These are phyloP conservation scores for Oncorhynchus mykiss DNA, from an alignment of 2,113 vertebrate species.

Conservation along the genomic window DNA sequence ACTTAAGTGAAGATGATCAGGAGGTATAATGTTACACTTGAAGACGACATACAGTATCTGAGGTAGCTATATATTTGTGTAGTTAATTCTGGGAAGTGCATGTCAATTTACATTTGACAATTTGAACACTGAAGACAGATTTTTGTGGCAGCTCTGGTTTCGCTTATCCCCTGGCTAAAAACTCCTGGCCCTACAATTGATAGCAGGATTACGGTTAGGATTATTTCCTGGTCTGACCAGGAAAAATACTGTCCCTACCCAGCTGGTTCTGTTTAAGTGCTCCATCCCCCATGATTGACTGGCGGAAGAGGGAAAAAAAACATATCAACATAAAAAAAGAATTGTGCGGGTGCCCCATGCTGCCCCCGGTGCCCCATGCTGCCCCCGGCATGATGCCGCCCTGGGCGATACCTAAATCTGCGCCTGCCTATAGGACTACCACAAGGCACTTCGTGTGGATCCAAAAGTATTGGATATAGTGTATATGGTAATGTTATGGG, in stretches of 20 bases:
- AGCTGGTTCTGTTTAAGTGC: background rate
- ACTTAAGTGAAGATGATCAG: background rate
- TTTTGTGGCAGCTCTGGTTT: background rate
- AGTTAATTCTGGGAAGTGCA: background rate
- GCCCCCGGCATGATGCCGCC: no score
- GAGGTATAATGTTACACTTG: background rate
- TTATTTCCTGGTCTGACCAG: no score
- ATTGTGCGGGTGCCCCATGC: no score
- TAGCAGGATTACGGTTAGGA: background rate
- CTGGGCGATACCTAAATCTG: no score
- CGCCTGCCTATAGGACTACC: no score
- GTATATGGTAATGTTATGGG: no score
- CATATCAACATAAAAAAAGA: background rate
- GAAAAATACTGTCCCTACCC: no score
- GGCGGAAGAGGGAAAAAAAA: background rate
- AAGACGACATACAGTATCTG: background rate
- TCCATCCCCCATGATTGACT: background rate
- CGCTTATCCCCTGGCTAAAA: background rate
- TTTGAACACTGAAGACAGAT: background rate
- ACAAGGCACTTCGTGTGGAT: no score
- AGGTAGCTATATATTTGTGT: no score
- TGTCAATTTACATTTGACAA: background rate
- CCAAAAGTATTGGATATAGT: no score
- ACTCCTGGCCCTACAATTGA: background rate
- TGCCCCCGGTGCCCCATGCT: no score